Conservation (phyloP, 2,888 invertebrate genomes). For the Drosophila multiciliata region DNA sequence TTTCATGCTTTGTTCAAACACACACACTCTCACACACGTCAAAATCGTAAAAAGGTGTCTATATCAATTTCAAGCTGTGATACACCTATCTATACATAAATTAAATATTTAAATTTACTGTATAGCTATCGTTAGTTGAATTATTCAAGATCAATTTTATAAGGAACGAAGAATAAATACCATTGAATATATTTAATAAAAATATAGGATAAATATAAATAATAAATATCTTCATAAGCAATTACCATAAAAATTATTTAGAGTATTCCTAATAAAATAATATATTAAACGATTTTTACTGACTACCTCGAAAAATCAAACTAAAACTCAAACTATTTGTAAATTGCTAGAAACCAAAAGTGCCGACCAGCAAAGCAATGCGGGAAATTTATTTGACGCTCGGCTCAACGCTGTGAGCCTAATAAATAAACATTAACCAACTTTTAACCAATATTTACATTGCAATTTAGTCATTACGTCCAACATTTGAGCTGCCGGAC, state of each 20-base stretch:
- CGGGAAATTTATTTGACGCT: slow-evolving; percentile 2
- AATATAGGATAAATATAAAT: background rate
- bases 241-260: background rate
- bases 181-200: background rate
- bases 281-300: background rate
- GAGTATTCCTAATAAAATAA: background rate
- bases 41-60: slow-evolving; percentile 3
- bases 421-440: slow-evolving; percentile 57
- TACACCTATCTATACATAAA: background rate
- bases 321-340: background rate
- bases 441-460: slow-evolving; percentile 61
- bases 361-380: background rate
- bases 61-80: slow-evolving; percentile 21
- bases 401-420: slow-evolving; percentile 21
- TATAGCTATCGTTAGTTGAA: background rate
- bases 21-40: background rate
- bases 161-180: background rate
- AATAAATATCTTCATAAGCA: background rate
- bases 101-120: background rate
- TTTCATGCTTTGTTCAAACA: slow-evolving; percentile 14
- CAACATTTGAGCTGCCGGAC: slow-evolving; percentile 25
- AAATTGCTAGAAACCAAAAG: background rate
- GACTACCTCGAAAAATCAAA: background rate
- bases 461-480: slow-evolving; percentile 64
- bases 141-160: background rate